Percentiles rank a stretch among this genome's conserved stretches.
These are phyloP conservation scores for Caenorhabditis macrosperma DNA, from an alignment of 2,888 invertebrate species.

Conservation along the genomic window DNA sequence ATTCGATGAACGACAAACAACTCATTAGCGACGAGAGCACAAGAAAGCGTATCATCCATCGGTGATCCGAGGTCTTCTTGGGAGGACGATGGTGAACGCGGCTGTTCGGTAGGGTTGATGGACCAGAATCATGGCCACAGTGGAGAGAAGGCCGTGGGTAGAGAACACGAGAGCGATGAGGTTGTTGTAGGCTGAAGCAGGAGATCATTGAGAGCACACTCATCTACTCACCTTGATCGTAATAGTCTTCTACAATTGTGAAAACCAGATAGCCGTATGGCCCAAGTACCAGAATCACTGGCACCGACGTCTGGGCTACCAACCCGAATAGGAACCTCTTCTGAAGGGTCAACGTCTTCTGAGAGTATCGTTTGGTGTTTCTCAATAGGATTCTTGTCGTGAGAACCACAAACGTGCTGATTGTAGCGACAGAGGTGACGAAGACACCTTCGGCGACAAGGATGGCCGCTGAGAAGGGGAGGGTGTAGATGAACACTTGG, in stretches of 20 bases:
- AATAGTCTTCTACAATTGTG: neutral
- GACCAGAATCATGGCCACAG: no score
- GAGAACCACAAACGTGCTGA: neutral
- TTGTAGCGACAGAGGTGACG: neutral
- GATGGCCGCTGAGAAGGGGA: neutral
- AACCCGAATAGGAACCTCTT: neutral
- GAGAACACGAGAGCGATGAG: neutral
- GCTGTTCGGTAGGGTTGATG: no score
- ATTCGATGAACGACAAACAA: no score
- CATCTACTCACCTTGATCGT: neutral
- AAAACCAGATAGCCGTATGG: neutral
- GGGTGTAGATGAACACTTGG: neutral
- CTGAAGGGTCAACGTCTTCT: neutral
- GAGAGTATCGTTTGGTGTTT: neutral
- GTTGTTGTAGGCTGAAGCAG: slow-evolving; percentile 5
- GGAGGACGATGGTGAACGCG: neutral
- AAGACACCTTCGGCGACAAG: neutral
- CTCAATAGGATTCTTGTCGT: neutral
- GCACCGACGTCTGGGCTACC: neutral
- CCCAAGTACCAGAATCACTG: neutral
- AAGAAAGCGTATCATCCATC: no score
- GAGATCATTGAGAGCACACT: neutral
- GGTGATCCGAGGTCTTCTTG: no score
- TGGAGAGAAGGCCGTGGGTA: no score
- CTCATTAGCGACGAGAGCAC: no score